Conservation (phyloP, 2,888 invertebrate genomes). For the Allacma fusca region DNA sequence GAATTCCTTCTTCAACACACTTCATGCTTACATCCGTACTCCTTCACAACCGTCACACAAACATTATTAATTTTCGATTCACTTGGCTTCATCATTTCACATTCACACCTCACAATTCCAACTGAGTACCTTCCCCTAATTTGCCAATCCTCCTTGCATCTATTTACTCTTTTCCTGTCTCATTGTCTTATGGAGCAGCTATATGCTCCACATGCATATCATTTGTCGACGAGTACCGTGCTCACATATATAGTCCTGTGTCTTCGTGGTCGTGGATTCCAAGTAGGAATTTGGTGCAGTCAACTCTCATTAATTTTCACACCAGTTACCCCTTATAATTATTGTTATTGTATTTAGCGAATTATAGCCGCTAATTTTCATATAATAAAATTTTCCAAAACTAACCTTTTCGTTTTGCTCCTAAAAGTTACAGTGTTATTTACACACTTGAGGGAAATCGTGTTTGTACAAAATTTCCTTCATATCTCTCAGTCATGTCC, state of each 20-base stretch:
- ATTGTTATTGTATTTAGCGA: slow-evolving; percentile 17
- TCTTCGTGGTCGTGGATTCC: no score
- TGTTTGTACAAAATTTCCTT: no score
- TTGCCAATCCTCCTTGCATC: slow-evolving; percentile 17
- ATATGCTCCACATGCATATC: no score
- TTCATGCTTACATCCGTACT: slow-evolving; percentile 29
- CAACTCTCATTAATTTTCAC: neutral
- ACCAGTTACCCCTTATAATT: neutral
- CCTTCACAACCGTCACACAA: neutral
- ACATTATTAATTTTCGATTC: slow-evolving; percentile 32
- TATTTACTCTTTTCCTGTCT: slow-evolving; percentile 14
- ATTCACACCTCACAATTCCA: slow-evolving; percentile 9
- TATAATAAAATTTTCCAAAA: neutral
- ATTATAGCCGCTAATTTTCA: neutral
- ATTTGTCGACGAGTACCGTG: no score
- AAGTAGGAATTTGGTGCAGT: no score
- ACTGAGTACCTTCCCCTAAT: neutral
- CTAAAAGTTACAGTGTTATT: neutral
- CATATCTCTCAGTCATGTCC: no score
- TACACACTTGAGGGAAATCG: slow-evolving; percentile 9
- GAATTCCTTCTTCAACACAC: slow-evolving; percentile 36
- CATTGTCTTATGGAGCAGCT: neutral
- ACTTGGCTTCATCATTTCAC: slow-evolving; percentile 26
- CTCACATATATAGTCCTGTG: no score
- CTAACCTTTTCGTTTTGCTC: neutral